phyloP scores from a whole-genome alignment of 2,888 invertebrate genomes.

The Tachina fera region DNA sequence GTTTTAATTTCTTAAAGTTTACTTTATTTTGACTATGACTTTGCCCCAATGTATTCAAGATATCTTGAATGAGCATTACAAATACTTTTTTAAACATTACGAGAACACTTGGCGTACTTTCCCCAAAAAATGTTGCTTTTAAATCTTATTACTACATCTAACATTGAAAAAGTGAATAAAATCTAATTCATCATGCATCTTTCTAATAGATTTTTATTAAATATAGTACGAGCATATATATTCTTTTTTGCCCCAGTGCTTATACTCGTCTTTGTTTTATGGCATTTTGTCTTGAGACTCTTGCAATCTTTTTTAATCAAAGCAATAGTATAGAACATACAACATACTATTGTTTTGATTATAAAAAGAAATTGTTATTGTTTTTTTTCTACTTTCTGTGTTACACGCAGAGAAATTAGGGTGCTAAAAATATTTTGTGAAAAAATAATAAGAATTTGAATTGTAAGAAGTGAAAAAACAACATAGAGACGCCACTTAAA shows the following conservation, averaged over 20 bases:
- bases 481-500: no score
- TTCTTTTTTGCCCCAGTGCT: constrained; percentile 13
- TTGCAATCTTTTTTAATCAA: constrained; percentile 52
- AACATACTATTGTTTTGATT: background rate
- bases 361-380: constrained; percentile 32
- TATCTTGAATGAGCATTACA: background rate
- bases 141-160: constrained; percentile 55
- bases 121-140: constrained; percentile 2
- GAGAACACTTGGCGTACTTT: constrained; percentile 7
- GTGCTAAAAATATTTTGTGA: no score
- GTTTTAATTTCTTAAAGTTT: no score
- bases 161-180: constrained; percentile 59
- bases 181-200: constrained; percentile 60
- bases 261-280: constrained; percentile 26
- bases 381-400: constrained; percentile 5
- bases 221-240: background rate
- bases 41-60: no score
- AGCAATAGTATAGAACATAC: constrained; percentile 20
- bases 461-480: no score
- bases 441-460: no score
- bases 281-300: constrained; percentile 34
- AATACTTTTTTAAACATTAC: background rate
- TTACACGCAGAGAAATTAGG: constrained; percentile 39
- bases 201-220: constrained; percentile 33
- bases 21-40: no score